phyloP scores from a whole-genome alignment of 2,113 vertebrate genomes.

The Gavialis gangeticus region DNA sequence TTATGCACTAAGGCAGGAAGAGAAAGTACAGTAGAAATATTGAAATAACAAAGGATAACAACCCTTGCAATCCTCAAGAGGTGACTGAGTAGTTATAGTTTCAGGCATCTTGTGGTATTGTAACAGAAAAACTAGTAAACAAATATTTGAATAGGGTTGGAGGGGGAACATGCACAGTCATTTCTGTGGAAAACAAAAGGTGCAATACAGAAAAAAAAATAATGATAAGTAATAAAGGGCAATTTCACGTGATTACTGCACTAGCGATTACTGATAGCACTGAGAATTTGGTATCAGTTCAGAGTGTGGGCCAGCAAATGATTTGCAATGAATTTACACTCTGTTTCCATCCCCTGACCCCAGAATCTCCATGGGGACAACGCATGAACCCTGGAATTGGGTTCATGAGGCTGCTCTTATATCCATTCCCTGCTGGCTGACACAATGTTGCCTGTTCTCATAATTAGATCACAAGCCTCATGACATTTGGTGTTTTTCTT shows the following conservation, averaged over 20 bases:
- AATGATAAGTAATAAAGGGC: not conserved
- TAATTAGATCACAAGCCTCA: not conserved
- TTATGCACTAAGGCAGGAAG: not conserved
- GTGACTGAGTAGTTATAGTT: not conserved
- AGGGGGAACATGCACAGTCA: not conserved
- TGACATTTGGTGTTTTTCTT: not conserved
- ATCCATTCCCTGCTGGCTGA: not conserved
- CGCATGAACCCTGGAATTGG: not conserved
- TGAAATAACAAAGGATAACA: conserved; percentile 19
- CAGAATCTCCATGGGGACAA: rapidly evolving
- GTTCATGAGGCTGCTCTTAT: not conserved
- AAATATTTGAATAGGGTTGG: not conserved
- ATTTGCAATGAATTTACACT: rapidly evolving
- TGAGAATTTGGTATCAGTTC: not conserved
- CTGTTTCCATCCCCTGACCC: not conserved
- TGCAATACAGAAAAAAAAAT: not conserved
- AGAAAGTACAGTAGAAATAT: not conserved
- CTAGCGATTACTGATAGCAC: not conserved
- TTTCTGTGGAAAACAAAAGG: not conserved
- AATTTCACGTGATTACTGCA: not conserved
- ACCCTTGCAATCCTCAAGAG: not conserved
- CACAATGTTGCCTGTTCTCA: not conserved
- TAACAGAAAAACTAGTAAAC: conserved; percentile 8
- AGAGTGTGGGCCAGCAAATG: not conserved
- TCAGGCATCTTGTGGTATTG: not conserved